phyloP scores from a whole-genome alignment of 1,140 invertebrate genomes.

The Druon quercuslanigerum region DNA sequence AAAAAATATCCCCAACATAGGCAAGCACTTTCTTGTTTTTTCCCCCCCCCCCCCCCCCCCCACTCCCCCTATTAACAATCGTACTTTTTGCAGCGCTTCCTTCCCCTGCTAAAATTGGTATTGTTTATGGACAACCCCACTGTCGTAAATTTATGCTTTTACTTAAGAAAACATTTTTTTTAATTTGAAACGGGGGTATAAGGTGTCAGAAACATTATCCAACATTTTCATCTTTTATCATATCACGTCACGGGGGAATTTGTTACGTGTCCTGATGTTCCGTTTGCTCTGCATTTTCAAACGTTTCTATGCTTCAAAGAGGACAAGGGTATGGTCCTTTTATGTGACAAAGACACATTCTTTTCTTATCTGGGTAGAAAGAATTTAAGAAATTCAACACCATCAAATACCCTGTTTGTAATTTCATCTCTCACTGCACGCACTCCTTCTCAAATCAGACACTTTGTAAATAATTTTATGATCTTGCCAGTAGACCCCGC shows the following conservation, averaged over 20 bases:
- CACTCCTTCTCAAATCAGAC: conserved; percentile 1
- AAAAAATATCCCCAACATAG: no score
- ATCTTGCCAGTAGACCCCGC: conserved; percentile 11
- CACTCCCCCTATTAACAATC: no score
- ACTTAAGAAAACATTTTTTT: not conserved
- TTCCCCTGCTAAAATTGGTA: no score
- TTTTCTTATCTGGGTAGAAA: conserved; percentile 11
- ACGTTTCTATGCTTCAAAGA: not conserved
- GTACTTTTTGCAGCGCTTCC: no score
- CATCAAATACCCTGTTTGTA: conserved; percentile 6
- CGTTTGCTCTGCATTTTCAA: conserved; percentile 1
- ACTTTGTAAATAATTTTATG: conserved; percentile 23
- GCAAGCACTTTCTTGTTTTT: no score
- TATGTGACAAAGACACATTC: conserved; percentile 5
- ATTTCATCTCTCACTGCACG: conserved; percentile 24
- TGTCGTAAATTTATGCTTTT: not conserved
- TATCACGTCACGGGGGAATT: not conserved
- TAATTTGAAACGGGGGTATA: not conserved
- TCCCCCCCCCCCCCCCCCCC: no score
- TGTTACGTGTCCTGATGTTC: not conserved
- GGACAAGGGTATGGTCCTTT: conserved; percentile 8
- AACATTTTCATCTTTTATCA: conserved; percentile 1
- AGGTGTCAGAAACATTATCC: not conserved
- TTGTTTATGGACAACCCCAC: no score
- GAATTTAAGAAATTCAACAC: conserved; percentile 25